phyloP scores from a whole-genome alignment of 2,888 invertebrate genomes.

The Epistrophella euchroma region DNA sequence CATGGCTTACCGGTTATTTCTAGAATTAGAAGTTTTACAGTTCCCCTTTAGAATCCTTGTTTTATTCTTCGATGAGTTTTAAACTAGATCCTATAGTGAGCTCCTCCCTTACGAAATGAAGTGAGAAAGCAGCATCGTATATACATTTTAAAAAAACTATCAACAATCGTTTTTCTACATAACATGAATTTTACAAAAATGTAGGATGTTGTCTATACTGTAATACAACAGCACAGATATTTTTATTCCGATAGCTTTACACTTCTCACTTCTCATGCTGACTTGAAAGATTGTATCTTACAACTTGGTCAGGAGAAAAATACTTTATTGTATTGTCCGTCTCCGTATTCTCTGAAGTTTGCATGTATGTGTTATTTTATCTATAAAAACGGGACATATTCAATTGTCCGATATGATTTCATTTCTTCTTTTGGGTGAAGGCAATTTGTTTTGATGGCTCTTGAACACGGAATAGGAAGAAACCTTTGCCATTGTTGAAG shows the following conservation, averaged over 20 bases:
- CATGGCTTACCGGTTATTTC: too few relatives aligned
- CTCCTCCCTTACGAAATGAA: slow-evolving; percentile 51
- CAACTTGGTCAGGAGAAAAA: slow-evolving; percentile 6
- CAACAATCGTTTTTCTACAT: slow-evolving; percentile 1
- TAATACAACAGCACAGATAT: slow-evolving; percentile 49
- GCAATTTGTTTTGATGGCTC: slow-evolving; percentile 64
- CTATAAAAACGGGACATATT: slow-evolving; percentile 50
- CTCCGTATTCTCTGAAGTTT: slow-evolving; percentile 5
- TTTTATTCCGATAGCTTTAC: slow-evolving; percentile 57
- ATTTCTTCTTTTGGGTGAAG: slow-evolving; percentile 42
- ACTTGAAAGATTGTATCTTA: background rate
- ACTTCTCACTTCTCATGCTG: background rate
- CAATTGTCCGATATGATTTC: slow-evolving; percentile 57
- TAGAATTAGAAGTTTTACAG: too few relatives aligned
- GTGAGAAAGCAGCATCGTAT: slow-evolving; percentile 16
- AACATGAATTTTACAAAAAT: background rate
- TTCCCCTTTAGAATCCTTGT: background rate
- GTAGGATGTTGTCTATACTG: background rate
- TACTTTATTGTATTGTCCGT: background rate
- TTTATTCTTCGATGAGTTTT: slow-evolving; percentile 27
- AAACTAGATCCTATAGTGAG: slow-evolving; percentile 24
- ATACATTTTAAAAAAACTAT: slow-evolving; percentile 10
- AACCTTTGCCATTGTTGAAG: slow-evolving; percentile 42
- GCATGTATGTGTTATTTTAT: slow-evolving; percentile 43
- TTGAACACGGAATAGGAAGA: slow-evolving; percentile 66